Evolutionary conservation across 2,888 invertebrate genomes (phyloP).

Genomic region (Eilema depressum): DNA sequence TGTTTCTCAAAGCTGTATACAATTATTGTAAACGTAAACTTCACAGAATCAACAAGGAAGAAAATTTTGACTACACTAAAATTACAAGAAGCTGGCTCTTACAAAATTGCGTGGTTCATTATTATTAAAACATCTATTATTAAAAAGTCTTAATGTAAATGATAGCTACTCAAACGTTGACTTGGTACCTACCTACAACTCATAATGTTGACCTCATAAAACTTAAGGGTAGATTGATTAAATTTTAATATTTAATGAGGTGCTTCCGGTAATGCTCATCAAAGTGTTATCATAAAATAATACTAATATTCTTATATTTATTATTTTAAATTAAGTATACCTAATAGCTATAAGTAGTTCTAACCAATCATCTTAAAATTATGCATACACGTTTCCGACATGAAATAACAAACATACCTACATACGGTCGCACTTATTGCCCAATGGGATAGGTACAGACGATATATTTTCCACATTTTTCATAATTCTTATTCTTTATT

Average conservation of each 20-base stretch:
- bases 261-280: neutral
- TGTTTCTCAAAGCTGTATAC: too few relatives aligned
- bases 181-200: neutral
- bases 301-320: neutral
- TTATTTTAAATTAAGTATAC: too few relatives aligned
- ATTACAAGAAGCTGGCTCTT: neutral
- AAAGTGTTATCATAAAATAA: neutral
- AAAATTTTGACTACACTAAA: neutral
- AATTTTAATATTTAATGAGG: conserved; percentile 13
- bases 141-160: conserved; percentile 7
- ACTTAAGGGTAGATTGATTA: conserved; percentile 6
- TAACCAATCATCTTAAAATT: too few relatives aligned
- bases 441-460: too few relatives aligned
- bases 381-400: too few relatives aligned
- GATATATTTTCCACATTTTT: too few relatives aligned
- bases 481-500: too few relatives aligned
- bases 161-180: conserved; percentile 8
- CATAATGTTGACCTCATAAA: conserved; percentile 8
- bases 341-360: too few relatives aligned
- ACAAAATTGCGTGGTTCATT: conserved; percentile 3
- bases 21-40: neutral
- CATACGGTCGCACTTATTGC: too few relatives aligned
- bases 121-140: conserved; percentile 6
- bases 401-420: too few relatives aligned
- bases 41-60: neutral